Evolutionary conservation across 2,888 invertebrate genomes (phyloP), one percentile per base, ranked within the genome.

Genomic region (Cybosia mesomella): DNA sequence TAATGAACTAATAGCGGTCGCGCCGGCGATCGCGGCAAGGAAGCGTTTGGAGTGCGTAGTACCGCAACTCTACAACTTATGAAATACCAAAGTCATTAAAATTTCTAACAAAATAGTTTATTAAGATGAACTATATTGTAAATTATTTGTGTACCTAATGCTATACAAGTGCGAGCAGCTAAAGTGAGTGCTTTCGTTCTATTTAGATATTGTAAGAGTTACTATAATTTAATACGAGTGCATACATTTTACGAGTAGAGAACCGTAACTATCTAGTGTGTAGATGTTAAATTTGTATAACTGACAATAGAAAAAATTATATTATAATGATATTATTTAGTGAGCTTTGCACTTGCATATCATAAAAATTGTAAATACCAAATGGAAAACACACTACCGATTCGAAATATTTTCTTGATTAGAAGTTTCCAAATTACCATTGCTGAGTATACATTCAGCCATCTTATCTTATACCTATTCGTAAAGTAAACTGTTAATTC

Each of bases 311-410:
- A 81, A 80, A 67, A 81, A 82, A 82, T 80, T 86, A 63, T 75
- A 82, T 70, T 78, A 78, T 85, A 85, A 82, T 87, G 85, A 91
- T 86, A 88, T 88, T 91, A 89, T 92, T 93, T 94, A 95, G 95
- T 92, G 95, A 95, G 95, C 95, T 95, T 94, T 94, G 95, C 95
- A 94, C 93, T 95, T 94, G 95, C 95, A 95, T 95, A 95, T 95
- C 95, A 95, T 93, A 89, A 82, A 83, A 86, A 85, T 81, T 94
- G 94, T 93, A 94, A 92, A 94, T 94, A 93, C 84, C 83, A 79
- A 85, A 88, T 83, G 81, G 82, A 82, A 83, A 85, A 85, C 84
- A 87, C 85, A 80, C 87, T 85, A 87, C 76, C 85, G 78, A 80
- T 86, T 82, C 83, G 76, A 71, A 65, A 64, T 74, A 68, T 66